Evolutionary conservation across 2,888 invertebrate genomes (phyloP), one percentile per base, ranked within the genome.

Genomic region (Steinernema hermaphroditum): DNA sequence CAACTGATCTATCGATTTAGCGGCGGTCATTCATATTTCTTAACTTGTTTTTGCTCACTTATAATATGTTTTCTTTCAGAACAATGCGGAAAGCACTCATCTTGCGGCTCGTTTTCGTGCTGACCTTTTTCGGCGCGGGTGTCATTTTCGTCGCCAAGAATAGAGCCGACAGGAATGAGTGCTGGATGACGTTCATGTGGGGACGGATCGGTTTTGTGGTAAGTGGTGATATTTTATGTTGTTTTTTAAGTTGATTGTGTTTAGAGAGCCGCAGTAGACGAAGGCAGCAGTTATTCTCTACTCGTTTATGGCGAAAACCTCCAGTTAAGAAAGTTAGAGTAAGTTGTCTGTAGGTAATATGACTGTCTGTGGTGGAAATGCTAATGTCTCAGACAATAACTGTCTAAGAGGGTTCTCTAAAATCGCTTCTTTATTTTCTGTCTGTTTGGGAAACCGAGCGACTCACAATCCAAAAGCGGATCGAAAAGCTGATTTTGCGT

Each of bases 171-270:
- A 19, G 41, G 41, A 78, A 79, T 54, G 71, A 69, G 6, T 78
- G 78, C 54, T 43, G 69, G 32, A 80, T 80, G 80, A 78, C 80
- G 1, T 75, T n/a, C 37, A 78, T 78, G 78, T 78, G 78, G 78
- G 43, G 78, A n/a, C 49, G 72, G 27, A 75, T 74, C 8, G 34
- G 32, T 16, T 81, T 70, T 49, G 57, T 78, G 75, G 79, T 75
- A 9, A 2, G 71, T 46, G 1, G 1, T 62, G 4, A 9, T 19
- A 19, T 46, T 46, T 4, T n/a, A 16, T 16, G n/a, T 19, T 46
- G 4, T 4, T 46, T 46, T 46, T 46, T 16, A 46, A 46, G 6
- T 9, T 12, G 1, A 4, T 27, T 29, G 1, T 2, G 69, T 75
- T 27, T 29, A 78, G 78, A 72, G 69, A 34, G 75, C 78, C 14